A percentile compares a stretch with the other conserved stretches of the same genome.
phyloP scores from a whole-genome alignment of 35 echinoderm and acorn worm species.

The Ptychodera flava region DNA sequence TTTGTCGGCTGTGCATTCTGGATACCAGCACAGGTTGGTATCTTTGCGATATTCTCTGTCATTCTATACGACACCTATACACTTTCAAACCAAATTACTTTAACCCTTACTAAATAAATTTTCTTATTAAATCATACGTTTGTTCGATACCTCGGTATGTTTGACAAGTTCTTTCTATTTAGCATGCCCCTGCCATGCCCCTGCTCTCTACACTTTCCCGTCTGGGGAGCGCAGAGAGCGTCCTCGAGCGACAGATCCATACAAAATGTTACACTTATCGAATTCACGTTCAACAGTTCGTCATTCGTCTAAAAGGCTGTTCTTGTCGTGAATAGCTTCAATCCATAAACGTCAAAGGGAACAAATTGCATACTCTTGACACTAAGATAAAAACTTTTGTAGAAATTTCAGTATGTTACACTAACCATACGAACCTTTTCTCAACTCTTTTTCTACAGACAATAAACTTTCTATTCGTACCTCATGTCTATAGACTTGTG shows the following conservation, averaged over 20 bases:
- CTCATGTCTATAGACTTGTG: slow-evolving; percentile 4
- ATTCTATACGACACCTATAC: background rate
- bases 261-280: too few species aligned
- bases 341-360: too few species aligned
- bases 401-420: background rate
- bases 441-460: too few species aligned
- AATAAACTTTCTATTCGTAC: slow-evolving; percentile 37
- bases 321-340: too few species aligned
- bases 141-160: too few species aligned
- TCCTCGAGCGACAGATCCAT: too few species aligned
- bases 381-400: background rate
- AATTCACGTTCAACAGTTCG: too few species aligned
- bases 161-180: too few species aligned
- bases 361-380: background rate
- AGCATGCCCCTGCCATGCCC: too few species aligned
- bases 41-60: background rate
- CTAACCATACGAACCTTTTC: background rate
- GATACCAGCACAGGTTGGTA: background rate
- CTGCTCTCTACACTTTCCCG: too few species aligned
- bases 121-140: background rate
- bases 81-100: background rate
- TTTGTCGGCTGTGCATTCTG: slow-evolving; percentile 26
- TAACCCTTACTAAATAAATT: background rate
- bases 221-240: too few species aligned
- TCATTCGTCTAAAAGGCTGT: too few species aligned